Evolutionary conservation across 2,888 invertebrate genomes (phyloP), one percentile per base, ranked within the genome.

Genomic region (Xanthorhoe designata): DNA sequence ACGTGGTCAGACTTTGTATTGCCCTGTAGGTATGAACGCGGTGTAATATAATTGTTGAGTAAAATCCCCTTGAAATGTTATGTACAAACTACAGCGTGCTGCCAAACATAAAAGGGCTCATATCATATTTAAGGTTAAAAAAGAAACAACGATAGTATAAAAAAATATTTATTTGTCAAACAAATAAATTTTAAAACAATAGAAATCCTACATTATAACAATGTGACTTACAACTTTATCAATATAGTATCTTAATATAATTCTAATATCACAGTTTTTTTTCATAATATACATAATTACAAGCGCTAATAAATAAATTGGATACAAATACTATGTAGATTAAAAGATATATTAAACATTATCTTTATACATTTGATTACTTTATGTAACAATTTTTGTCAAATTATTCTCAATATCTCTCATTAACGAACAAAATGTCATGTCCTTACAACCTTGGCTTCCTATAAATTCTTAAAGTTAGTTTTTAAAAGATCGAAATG

Each of bases 101-200:
- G 8, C 2, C 0, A 32, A 32, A 7, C 4, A 7, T 0, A 7
- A 7, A 32, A 32, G 24, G 24, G 35, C n/a, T n/a, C n/a, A 9
- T 35, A 35, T 35, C 10, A 9, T 8, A 9, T 35, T 35, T 1
- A 35, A 8, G 35, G 35, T 35, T 9, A 42, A 64, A 73, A 55
- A 72, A 64, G 72, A 18, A 45, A 29, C 63, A 71, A 70, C 68
- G 73, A 69, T 77, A 72, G 74, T 75, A 79, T 71, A 61, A 78
- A 80, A 79, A 81, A 83, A 6, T 88, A 90, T 91, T 91, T 91
- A 91, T 91, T 91, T 86, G 58, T 90, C 91, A 91, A 91, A 91
- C 91, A 91, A 87, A 73, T 81, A 80, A 80, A 79, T 81, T 85
- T 80, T 85, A 78, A 87, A 86, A 90, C 87, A 89, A 87, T 78